These are phyloP conservation scores for Anolis apletophallus DNA, from an alignment of 2,797 vertebrate genomes.

Conservation along the genomic window DNA sequence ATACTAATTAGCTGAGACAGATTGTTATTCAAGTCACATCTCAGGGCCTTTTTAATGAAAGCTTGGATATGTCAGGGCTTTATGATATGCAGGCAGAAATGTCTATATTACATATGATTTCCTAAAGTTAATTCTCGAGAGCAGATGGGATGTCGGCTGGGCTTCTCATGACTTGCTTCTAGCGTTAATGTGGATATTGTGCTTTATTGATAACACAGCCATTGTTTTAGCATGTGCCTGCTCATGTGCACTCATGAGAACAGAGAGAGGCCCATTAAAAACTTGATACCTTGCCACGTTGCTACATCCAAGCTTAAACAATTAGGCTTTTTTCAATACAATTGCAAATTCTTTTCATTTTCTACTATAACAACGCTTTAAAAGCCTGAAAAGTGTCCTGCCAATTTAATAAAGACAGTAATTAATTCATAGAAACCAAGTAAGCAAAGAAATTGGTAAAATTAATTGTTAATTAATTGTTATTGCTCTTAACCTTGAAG, in stretches of 20 bases:
- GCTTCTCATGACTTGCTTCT: slow-evolving; percentile 71
- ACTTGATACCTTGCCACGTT: slow-evolving; percentile 56
- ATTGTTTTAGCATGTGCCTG: slow-evolving; percentile 48
- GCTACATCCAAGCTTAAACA: slow-evolving; percentile 44
- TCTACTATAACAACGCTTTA: slow-evolving; percentile 50
- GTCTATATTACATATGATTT: slow-evolving; percentile 85
- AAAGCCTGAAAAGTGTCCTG: slow-evolving; percentile 61
- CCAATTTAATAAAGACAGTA: slow-evolving; percentile 58
- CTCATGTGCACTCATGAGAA: neutral
- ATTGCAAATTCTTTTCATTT: slow-evolving; percentile 61
- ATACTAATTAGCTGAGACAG: slow-evolving; percentile 87
- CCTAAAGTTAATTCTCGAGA: slow-evolving; percentile 82
- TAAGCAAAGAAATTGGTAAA: slow-evolving; percentile 47
- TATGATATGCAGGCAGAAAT: slow-evolving; percentile 83
- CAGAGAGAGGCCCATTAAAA: slow-evolving; percentile 56
- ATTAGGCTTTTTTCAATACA: slow-evolving; percentile 58
- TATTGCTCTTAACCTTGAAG: slow-evolving; percentile 36
- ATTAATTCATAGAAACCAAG: slow-evolving; percentile 54
- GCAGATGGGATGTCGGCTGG: slow-evolving; percentile 80
- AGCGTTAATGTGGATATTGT: slow-evolving; percentile 78
- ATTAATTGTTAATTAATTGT: slow-evolving; percentile 34
- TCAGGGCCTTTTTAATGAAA: slow-evolving; percentile 83
- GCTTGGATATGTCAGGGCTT: slow-evolving; percentile 81
- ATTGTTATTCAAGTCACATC: slow-evolving; percentile 88
- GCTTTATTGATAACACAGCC: slow-evolving; percentile 61